Base-by-base conservation (phyloP, 92 coral and sea anemone genomes). In the Palythoa caribaeorum region DNA sequence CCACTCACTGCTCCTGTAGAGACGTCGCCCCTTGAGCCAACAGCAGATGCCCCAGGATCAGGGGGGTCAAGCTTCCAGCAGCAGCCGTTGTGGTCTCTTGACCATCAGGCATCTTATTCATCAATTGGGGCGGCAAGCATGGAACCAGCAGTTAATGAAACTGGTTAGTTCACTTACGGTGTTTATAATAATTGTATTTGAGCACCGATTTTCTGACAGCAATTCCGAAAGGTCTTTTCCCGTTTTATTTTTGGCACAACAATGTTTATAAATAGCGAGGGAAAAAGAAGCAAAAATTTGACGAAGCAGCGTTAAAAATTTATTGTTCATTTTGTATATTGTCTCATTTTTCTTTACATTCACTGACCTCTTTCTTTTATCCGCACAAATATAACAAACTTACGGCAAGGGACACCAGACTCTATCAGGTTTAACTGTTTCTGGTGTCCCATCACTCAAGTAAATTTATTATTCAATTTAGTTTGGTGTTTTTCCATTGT, bases 51-150 rank as follows among this genome's bases (percentile, higher is more conserved):
- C 6, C 75, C 53, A 65, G 74, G 14, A 65, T 66, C 86, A 66
- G 86, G 60, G 48, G 86, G 86, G 44, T 47, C 86, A 47, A 20
- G 59, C 36, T 44, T 81, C n/a, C 86, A 81, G 44, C 86, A 47
- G 59, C 75, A 81, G 86, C 55, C 75, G 15, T 65, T 62, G 10
- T 65, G 75, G 86, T 47, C 86, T 14, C 54, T 81, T 5, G 86
- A 81, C 8, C 74, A 81, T 6, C 86, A 81, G 57, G 19, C 76
- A 44, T 81, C 86, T 14, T 81, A 63, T 20, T 74, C 38, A 2
- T 47, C 62, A 28, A 40, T 28, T 66, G 86, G 86, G 65, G 9
- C 74, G 4, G 86, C 39, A 1, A 69, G 37, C n/a, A n/a, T 69
- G 36, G 76, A 81, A 48, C 59, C 62, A 11, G n/a, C 20, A 3